Percentiles rank a stretch among this genome's conserved stretches.
phyloP scores from a whole-genome alignment of 2,113 vertebrate genomes.

The Zapus hudsonius region DNA sequence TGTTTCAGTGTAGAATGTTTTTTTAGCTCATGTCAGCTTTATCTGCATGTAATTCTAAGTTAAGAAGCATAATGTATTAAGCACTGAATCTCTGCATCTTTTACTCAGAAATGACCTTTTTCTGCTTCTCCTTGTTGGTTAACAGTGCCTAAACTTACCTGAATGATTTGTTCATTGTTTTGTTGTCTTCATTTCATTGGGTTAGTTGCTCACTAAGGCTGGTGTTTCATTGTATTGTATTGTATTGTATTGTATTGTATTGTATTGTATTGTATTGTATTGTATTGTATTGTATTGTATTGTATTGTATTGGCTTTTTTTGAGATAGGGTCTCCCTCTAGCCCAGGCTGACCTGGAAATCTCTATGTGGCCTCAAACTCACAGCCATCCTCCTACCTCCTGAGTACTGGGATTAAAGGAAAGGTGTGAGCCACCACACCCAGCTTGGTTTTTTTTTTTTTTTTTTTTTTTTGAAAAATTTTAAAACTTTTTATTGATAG shows the following conservation, averaged over 20 bases:
- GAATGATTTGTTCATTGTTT: background rate
- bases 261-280: too few relatives aligned
- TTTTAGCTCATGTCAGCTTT: background rate
- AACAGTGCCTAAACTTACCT: background rate
- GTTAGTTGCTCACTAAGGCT: background rate
- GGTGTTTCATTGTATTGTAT: background rate
- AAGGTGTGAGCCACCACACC: too few relatives aligned
- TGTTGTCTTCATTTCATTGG: slow-evolving; percentile 45
- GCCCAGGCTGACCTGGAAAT: too few relatives aligned
- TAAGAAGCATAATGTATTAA: background rate
- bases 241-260: too few relatives aligned
- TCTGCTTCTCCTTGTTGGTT: slow-evolving; percentile 25
- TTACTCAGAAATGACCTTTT: slow-evolving; percentile 27
- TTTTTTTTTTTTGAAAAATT: too few relatives aligned
- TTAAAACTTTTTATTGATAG: too few relatives aligned
- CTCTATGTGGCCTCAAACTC: too few relatives aligned
- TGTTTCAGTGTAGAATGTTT: background rate
- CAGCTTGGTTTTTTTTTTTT: too few relatives aligned
- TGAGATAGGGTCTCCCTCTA: background rate
- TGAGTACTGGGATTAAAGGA: too few relatives aligned
- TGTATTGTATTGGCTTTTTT: too few relatives aligned
- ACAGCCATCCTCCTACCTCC: too few relatives aligned
- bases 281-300: too few relatives aligned
- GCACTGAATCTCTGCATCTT: background rate
- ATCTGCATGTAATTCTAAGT: background rate